Conservation (phyloP, 2,888 invertebrate genomes). For the Eucera pruinosa region DNA sequence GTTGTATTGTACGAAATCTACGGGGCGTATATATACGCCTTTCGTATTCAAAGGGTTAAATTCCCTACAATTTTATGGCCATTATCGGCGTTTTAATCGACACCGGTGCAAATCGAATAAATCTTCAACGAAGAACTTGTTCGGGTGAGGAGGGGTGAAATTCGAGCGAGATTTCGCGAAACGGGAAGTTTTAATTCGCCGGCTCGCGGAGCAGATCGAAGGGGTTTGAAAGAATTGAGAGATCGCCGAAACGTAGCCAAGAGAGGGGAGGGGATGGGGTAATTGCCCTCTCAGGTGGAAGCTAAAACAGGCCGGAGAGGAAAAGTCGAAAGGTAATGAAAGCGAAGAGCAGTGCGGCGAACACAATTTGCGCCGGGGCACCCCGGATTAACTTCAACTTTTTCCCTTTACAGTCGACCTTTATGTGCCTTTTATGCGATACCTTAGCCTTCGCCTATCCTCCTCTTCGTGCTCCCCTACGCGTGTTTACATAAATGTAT, state of each 20-base stretch:
- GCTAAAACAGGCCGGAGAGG: constrained; percentile 24
- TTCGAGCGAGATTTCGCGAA: constrained; percentile 7
- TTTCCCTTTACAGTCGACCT: constrained; percentile 74
- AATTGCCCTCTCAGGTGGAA: constrained; percentile 47
- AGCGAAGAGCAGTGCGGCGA: constrained; percentile 72
- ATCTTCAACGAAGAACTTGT: too few relatives aligned
- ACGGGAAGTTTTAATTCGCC: constrained; percentile 50
- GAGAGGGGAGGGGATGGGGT: constrained; percentile 8
- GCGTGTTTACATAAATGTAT: constrained; percentile 49
- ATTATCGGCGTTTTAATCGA: too few relatives aligned
- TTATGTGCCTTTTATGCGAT: constrained; percentile 75
- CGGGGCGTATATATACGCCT: too few relatives aligned
- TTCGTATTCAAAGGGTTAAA: too few relatives aligned
- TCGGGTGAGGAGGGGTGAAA: too few relatives aligned
- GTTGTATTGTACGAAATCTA: too few relatives aligned
- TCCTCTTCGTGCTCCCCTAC: background rate
- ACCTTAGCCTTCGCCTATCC: constrained; percentile 1
- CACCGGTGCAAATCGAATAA: background rate
- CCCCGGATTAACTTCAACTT: constrained; percentile 76
- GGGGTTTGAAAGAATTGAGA: constrained; percentile 15
- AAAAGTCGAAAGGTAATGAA: constrained; percentile 73
- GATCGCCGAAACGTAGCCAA: constrained; percentile 1
- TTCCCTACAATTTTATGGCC: too few relatives aligned
- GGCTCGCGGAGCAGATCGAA: constrained; percentile 17
- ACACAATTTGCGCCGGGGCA: constrained; percentile 53